phyloP scores from a whole-genome alignment of 1,140 invertebrate genomes.

The Solen grandis region DNA sequence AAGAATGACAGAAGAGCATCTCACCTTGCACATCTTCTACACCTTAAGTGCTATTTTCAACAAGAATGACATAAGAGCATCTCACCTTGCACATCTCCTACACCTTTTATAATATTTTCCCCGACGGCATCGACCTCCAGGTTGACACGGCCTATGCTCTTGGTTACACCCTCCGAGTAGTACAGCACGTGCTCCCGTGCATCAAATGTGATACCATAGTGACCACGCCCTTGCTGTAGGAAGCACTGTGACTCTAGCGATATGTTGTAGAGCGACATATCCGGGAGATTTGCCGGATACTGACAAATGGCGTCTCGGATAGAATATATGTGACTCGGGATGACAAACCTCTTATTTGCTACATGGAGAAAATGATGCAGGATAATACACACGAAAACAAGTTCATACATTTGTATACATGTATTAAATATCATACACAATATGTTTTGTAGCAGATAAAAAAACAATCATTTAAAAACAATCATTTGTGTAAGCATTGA shows the following conservation, averaged over 20 bases:
- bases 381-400: too few relatives aligned
- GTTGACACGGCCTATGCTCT: constrained; percentile 62
- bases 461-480: too few relatives aligned
- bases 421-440: too few relatives aligned
- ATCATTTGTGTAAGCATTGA: too few relatives aligned
- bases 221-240: constrained; percentile 52
- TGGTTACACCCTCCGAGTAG: constrained; percentile 67
- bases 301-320: constrained; percentile 69
- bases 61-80: too few relatives aligned
- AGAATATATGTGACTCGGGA: constrained; percentile 68
- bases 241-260: constrained; percentile 70
- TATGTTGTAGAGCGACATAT: constrained; percentile 69
- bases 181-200: constrained; percentile 64
- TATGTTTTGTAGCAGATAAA: too few relatives aligned
- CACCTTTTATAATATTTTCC: constrained; percentile 62
- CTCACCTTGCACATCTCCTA: constrained; percentile 67
- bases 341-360: constrained; percentile 58
- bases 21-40: too few relatives aligned
- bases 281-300: constrained; percentile 69
- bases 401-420: too few relatives aligned
- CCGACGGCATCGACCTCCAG: constrained; percentile 57
- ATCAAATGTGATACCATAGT: constrained; percentile 65
- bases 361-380: not conserved
- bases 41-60: too few relatives aligned
- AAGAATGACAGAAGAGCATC: too few relatives aligned